These are phyloP conservation scores for Hypomecis punctinalis DNA, from an alignment of 2,888 invertebrate genomes.

Conservation along the genomic window DNA sequence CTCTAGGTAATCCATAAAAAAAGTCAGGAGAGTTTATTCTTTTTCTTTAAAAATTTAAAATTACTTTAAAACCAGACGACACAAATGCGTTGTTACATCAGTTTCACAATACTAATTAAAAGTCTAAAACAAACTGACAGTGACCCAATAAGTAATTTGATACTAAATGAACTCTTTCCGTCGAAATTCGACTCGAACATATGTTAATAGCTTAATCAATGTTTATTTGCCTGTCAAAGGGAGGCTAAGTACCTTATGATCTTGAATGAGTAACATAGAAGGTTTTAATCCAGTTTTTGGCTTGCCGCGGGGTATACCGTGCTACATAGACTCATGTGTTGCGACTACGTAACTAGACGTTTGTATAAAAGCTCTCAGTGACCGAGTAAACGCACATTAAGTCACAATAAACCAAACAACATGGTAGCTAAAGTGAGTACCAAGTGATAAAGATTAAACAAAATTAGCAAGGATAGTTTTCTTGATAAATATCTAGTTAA, in stretches of 20 bases:
- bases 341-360: slow-evolving; percentile 40
- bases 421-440: slow-evolving; percentile 77
- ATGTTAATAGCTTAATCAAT: slow-evolving; percentile 14
- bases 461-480: neutral
- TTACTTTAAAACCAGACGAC: too few relatives aligned
- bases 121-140: neutral
- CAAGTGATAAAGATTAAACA: neutral
- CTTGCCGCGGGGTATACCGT: slow-evolving; percentile 42
- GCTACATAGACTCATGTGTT: slow-evolving; percentile 32
- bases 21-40: too few relatives aligned
- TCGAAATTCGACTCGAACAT: neutral
- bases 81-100: too few relatives aligned
- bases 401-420: slow-evolving; percentile 64
- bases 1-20: too few relatives aligned
- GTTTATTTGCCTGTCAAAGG: slow-evolving; percentile 14
- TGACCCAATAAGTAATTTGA: slow-evolving; percentile 2
- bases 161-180: slow-evolving; percentile 3
- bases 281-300: slow-evolving; percentile 55
- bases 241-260: slow-evolving; percentile 17
- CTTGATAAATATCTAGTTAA: neutral
- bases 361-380: slow-evolving; percentile 66
- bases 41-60: too few relatives aligned
- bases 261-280: slow-evolving; percentile 51
- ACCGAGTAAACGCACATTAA: slow-evolving; percentile 58
- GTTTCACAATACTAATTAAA: neutral